Base-by-base conservation (phyloP, 2,113 vertebrate species). In the Poeciliopsis retropinna region DNA sequence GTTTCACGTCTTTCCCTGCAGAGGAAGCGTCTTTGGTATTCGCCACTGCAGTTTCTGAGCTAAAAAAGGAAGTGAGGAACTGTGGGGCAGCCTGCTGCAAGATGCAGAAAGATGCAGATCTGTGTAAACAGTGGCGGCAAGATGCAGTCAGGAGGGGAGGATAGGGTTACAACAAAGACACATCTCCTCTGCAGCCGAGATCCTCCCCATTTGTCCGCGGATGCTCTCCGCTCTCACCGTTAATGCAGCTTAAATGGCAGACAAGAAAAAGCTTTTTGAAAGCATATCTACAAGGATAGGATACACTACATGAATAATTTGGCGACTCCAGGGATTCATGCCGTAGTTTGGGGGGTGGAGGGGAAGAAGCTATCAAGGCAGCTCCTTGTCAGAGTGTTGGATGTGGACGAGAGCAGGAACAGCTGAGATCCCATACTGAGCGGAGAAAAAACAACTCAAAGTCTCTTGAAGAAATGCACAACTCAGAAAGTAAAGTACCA, bases 201-300 rank as follows among this genome's bases (percentile, higher is more conserved):
- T 57, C 37, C 41, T 74, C 39, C 27, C 19, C 54, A 47, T 47
- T 4, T 15, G 44, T 47, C 44, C 15, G 19, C 44, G n/a, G 41
- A 67, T 62, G 75, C 57, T 70, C 70, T 41, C 41, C 0, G 2
- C 22, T 60, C 63, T 76, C 44, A 11, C 41, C 60, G 70, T 69
- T 83, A 85, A 81, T 82, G 83, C 78, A 67, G 74, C 69, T 78
- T 86, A 87, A 91, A 85, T 72, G 74, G 37, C 29, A 70, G 71
- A 88, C 83, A 91, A 89, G 79, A 77, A 88, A 88, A 88, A 83
- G 77, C 81, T 89, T 22, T 47, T 47, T 47, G 44, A 47, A 47
- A 47, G 44, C 17, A 47, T 47, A 47, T 47, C 44, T 47, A 47
- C 17, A 19, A 47, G 44, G 15, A 47, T 47, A 47, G 17, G 44